Evolutionary conservation across 30 jellyfish, hydroid and myxozoan genomes (phyloP).

Genomic region (Chrysaora quinquecirrha): DNA sequence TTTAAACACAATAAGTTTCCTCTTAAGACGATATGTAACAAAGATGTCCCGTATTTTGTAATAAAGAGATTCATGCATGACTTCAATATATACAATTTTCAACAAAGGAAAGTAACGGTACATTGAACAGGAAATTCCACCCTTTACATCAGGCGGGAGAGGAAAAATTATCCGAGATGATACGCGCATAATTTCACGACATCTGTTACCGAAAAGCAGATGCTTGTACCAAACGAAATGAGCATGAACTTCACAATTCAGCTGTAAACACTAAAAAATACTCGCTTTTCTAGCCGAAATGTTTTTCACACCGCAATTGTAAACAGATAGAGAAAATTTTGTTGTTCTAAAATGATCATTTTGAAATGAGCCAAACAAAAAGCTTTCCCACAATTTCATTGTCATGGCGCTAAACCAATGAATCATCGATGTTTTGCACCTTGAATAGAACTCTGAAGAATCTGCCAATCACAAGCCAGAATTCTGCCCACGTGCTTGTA

Average conservation of each 20-base stretch:
- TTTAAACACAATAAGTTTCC: conserved; percentile 13
- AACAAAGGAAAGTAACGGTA: conserved; percentile 76
- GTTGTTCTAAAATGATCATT: conserved; percentile 26
- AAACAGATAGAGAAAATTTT: conserved; percentile 67
- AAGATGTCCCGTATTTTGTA: neutral
- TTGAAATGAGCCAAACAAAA: conserved; percentile 51
- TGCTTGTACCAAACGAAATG: neutral
- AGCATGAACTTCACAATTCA: neutral
- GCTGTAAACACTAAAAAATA: conserved; percentile 19
- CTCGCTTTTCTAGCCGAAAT: conserved; percentile 15
- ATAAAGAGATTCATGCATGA: neutral
- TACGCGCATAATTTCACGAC: neutral
- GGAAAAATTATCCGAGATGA: neutral
- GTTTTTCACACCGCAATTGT: conserved; percentile 24
- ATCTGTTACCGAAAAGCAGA: conserved; percentile 1
- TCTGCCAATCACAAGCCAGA: conserved; percentile 60
- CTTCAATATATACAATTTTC: conserved; percentile 31
- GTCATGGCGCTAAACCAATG: conserved; percentile 81
- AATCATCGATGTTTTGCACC: conserved; percentile 72
- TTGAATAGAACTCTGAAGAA: conserved; percentile 67
- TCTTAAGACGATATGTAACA: conserved; percentile 18
- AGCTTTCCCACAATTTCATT: conserved; percentile 82
- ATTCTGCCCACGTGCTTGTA: conserved; percentile 72
- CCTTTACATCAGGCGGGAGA: conserved; percentile 45
- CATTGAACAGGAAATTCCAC: conserved; percentile 59